A percentile compares a stretch with the other conserved stretches of the same genome.
phyloP scores from a whole-genome alignment of 2,888 invertebrate species.

The Drosophila infuscata region DNA sequence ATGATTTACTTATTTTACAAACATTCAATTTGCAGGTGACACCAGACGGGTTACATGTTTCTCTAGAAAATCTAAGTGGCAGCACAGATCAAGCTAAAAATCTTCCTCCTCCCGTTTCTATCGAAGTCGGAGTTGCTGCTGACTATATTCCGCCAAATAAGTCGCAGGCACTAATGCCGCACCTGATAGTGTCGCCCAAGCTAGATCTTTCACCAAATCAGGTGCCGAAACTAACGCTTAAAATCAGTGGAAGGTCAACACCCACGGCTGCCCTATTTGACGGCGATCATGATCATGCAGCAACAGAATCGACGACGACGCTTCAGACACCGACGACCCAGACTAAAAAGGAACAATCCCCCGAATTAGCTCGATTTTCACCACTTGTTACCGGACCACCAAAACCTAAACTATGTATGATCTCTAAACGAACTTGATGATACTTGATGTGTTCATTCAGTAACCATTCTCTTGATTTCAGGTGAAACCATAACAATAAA shows the following conservation, averaged over 20 bases:
- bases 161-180: not conserved
- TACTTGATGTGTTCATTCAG: not conserved
- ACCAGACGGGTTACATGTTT: conserved; percentile 7
- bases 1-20: conserved; percentile 3
- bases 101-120: not conserved
- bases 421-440: conserved; percentile 29
- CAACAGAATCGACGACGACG: not conserved
- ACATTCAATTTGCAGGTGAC: conserved; percentile 32
- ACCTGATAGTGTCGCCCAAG: conserved; percentile 29
- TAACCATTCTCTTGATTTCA: conserved; percentile 18
- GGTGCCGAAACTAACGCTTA: conserved; percentile 93
- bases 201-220: conserved; percentile 53
- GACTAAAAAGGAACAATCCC: conserved; percentile 88
- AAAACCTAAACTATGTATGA: conserved; percentile 87
- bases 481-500: conserved; percentile 34
- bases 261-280: conserved; percentile 14
- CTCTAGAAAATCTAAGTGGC: conserved; percentile 2
- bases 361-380: conserved; percentile 93
- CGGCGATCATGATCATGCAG: conserved; percentile 26
- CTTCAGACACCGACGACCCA: conserved; percentile 1
- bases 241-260: conserved; percentile 86
- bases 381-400: conserved; percentile 93
- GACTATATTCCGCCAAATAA: conserved; percentile 9
- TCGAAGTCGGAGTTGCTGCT: not conserved
- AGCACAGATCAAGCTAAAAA: conserved; percentile 3